Percentiles rank a stretch among this genome's conserved stretches.
Evolutionary conservation across 2,797 vertebrate species (phyloP).

Genomic region (Fistularia commersonii): DNA sequence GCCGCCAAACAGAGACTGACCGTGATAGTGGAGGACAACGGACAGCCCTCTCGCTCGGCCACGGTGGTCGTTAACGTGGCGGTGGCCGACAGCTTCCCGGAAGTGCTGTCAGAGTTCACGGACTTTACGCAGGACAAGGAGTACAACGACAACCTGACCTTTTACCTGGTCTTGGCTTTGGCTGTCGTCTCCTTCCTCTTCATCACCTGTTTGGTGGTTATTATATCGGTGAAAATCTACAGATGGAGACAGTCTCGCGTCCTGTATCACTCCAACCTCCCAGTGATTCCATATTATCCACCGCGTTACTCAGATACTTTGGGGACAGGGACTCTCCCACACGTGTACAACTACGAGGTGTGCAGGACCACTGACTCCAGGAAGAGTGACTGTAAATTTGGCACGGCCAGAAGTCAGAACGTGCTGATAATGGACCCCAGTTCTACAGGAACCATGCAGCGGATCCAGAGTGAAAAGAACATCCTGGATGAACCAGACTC

Average conservation of each 20-base stretch:
- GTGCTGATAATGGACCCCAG: conserved; percentile 41
- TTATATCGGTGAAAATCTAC: too few relatives aligned
- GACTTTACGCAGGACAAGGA: too few relatives aligned
- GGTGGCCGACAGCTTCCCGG: conserved; percentile 66
- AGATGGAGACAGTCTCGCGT: too few relatives aligned
- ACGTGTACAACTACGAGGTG: too few relatives aligned
- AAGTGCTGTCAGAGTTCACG: too few relatives aligned
- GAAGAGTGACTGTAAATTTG: conserved; percentile 38
- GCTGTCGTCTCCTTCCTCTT: too few relatives aligned
- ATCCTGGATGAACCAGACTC: conserved; percentile 9
- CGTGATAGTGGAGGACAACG: conserved; percentile 71
- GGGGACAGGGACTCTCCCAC: conserved; percentile 44
- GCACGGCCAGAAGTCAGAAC: conserved; percentile 39
- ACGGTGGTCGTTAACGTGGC: conserved; percentile 47
- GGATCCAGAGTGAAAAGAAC: too few relatives aligned
- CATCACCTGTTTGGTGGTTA: too few relatives aligned
- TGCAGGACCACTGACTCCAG: conserved; percentile 46
- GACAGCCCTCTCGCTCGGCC: conserved; percentile 29
- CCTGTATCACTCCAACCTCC: conserved; percentile 31
- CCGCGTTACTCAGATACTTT: conserved; percentile 48
- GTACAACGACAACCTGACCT: too few relatives aligned
- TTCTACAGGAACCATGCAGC: conserved; percentile 29
- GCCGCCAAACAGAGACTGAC: conserved; percentile 66
- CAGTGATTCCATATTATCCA: conserved; percentile 55
- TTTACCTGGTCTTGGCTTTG: too few relatives aligned